Base-by-base conservation (phyloP, 2,113 vertebrate genomes). In the Pseudorectes ferrugineus region DNA sequence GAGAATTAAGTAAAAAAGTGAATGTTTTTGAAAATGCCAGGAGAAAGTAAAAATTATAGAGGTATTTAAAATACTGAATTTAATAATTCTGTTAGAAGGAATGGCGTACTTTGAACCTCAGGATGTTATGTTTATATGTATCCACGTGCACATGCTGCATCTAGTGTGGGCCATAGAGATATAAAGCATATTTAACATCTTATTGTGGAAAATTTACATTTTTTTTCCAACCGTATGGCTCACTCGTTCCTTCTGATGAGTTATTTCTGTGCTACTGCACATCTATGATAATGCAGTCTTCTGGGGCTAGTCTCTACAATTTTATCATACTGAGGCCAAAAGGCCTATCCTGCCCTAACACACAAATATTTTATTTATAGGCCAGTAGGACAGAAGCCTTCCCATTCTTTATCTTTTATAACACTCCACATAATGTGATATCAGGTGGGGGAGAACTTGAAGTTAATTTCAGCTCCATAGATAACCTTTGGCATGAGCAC, bases 321-420 rank as follows among this genome's bases (percentile, higher is more conserved):
- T 82, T 96, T 94, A 89, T 92, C 87, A 70, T 6, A 46, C 36
- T 0, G 3, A 70, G 54, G 31, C 91, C 68, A 95, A 91, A 91
- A 93, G 62, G 13, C 35, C 71, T 94, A 95, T 94, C 91, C 86
- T 65, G 26, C 23, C 74, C 42, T 70, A 81, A 51, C 91, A 94
- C 16, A 68, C 78, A 71, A 63, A 67, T 45, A 58, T 94, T 89
- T 92, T 89, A 95, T 95, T 96, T 96, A 91, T 94, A 95, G 81
- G 10, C 36, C 19, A 59, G 40, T 23, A 55, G 29, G 45, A 80
- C 19, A 87, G 62, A 86, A 45, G 19, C n/a, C 42, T 94, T 88
- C 45, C 20, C 23, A 29, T 78, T 58, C 59, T 46, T 95, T 93
- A 88, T 96, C 95, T 91, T 91, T 77, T 79, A 49, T 93, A 94